A percentile compares a stretch with the other conserved stretches of the same genome.
phyloP scores from a whole-genome alignment of 2,113 vertebrate genomes.

The Bubo blakistoni region DNA sequence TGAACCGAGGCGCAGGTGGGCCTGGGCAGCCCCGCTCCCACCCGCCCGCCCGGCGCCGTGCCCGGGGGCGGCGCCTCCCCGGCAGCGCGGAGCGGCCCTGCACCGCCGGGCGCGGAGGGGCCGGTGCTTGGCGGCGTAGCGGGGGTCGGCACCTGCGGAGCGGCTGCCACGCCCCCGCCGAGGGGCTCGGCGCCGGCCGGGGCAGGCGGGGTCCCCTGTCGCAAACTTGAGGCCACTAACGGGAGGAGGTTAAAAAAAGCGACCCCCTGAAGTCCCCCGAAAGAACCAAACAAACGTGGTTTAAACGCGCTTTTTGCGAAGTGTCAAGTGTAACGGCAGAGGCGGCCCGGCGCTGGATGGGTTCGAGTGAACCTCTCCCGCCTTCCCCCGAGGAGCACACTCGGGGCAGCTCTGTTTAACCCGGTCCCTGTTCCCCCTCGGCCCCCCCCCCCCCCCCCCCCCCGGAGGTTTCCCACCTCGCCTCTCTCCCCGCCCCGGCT shows the following conservation, averaged over 20 bases:
- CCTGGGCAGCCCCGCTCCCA: background rate
- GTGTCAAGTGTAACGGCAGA: background rate
- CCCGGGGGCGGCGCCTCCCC: background rate
- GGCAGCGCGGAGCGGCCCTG: background rate
- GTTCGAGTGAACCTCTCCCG: background rate
- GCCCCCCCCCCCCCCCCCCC: too few species aligned
- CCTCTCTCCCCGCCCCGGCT: background rate
- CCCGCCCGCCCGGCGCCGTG: background rate
- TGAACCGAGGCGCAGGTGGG: slow-evolving; percentile 34
- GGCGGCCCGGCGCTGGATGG: background rate
- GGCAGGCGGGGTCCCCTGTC: background rate
- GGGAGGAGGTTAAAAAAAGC: too few species aligned
- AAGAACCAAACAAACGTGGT: background rate
- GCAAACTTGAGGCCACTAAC: background rate
- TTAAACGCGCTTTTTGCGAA: background rate
- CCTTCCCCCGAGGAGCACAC: background rate
- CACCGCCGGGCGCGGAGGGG: background rate
- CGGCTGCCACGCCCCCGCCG: too few species aligned
- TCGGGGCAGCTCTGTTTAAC: background rate
- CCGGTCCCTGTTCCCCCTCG: too few species aligned
- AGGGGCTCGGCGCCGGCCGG: too few species aligned
- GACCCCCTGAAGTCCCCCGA: too few species aligned
- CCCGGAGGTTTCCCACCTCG: background rate
- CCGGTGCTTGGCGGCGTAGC: background rate
- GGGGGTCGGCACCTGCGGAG: background rate